Conservation (phyloP, 2,113 vertebrate species). For the Oncorhynchus clarkii region DNA sequence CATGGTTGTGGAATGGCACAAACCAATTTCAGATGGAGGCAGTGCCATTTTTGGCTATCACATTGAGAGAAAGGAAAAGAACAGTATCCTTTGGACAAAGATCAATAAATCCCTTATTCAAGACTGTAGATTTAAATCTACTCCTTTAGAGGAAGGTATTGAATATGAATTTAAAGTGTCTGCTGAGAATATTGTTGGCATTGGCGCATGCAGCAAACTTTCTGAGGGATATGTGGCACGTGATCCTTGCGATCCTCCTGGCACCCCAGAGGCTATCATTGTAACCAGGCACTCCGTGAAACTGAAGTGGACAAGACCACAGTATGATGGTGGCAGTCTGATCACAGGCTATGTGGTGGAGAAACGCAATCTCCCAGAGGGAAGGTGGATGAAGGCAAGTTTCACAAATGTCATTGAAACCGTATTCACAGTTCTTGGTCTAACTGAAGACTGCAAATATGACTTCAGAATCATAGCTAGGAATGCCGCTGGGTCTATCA, state of each 20-base stretch:
- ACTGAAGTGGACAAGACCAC: slow-evolving; percentile 88
- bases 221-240: slow-evolving; percentile 91
- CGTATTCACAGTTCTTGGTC: slow-evolving; percentile 90
- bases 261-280: slow-evolving; percentile 86
- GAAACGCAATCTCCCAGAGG: slow-evolving; percentile 93
- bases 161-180: slow-evolving; percentile 94
- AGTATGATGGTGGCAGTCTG: slow-evolving; percentile 91
- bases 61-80: slow-evolving; percentile 95
- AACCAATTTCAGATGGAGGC: slow-evolving; percentile 92
- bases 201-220: slow-evolving; percentile 91
- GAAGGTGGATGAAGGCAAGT: slow-evolving; percentile 98
- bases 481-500: slow-evolving; percentile 90
- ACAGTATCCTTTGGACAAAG: slow-evolving; percentile 97
- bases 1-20: slow-evolving; percentile 95
- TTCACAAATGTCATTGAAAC: slow-evolving; percentile 91
- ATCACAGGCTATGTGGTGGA: slow-evolving; percentile 95
- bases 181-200: slow-evolving; percentile 96
- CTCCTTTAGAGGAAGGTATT: slow-evolving; percentile 93
- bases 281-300: slow-evolving; percentile 90
- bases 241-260: slow-evolving; percentile 95
- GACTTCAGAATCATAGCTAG: slow-evolving; percentile 97
- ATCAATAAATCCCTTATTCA: slow-evolving; percentile 92
- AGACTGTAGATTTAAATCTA: slow-evolving; percentile 90
- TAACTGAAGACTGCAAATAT: slow-evolving; percentile 91
- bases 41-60: slow-evolving; percentile 93